phyloP scores from a whole-genome alignment of 2,888 invertebrate species.

The Artemia sinica region DNA sequence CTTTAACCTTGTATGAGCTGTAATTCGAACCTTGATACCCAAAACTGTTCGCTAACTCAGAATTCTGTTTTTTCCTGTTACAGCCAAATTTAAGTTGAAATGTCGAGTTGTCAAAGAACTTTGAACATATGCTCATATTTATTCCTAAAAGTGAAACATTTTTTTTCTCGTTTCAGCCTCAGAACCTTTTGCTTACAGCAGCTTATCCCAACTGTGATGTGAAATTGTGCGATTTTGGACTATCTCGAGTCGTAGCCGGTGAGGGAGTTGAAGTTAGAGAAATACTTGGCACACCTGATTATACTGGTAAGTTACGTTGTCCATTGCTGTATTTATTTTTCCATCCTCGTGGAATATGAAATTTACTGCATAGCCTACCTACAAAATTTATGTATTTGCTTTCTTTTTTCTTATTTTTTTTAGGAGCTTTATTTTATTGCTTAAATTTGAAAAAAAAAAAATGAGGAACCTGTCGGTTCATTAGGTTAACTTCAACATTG shows the following conservation, averaged over 20 bases:
- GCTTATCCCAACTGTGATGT: slow-evolving; percentile 56
- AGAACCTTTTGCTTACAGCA: slow-evolving; percentile 74
- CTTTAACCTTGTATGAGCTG: too few relatives aligned
- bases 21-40: too few relatives aligned
- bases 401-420: too few relatives aligned
- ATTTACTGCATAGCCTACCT: neutral
- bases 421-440: too few relatives aligned
- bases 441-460: too few relatives aligned
- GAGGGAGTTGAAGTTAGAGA: slow-evolving; percentile 60
- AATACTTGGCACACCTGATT: slow-evolving; percentile 31
- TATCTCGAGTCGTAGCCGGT: slow-evolving; percentile 67
- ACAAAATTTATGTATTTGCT: neutral
- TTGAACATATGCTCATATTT: too few relatives aligned
- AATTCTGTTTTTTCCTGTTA: too few relatives aligned
- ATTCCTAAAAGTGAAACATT: neutral
- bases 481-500: too few relatives aligned
- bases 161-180: slow-evolving; percentile 46
- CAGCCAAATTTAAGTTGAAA: too few relatives aligned
- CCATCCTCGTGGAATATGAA: neutral
- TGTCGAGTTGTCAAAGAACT: too few relatives aligned
- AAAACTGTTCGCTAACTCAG: too few relatives aligned
- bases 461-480: too few relatives aligned
- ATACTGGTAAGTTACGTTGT: slow-evolving; percentile 52
- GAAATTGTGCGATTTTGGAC: slow-evolving; percentile 82
- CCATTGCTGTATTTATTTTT: slow-evolving; percentile 15